Evolutionary conservation across 2,797 vertebrate species (phyloP).

Genomic region (Neoniphon sammara): DNA sequence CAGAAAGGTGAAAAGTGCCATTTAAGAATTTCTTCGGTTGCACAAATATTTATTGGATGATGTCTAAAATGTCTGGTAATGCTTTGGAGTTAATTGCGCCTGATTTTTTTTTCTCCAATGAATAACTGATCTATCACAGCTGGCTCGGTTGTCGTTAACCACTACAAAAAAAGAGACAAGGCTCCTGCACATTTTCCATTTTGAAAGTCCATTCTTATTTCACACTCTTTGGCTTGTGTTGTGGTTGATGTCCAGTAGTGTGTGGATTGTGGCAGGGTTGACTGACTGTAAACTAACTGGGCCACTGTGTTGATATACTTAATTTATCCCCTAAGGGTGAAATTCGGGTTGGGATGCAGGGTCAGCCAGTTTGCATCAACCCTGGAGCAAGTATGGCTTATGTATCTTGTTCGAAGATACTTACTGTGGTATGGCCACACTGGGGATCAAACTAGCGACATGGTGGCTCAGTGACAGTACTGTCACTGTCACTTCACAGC

Average conservation of each 20-base stretch:
- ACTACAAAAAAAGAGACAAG: conserved; percentile 1
- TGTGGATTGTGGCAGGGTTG: conserved; percentile 42
- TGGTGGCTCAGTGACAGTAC: too few relatives aligned
- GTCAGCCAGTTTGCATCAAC: too few relatives aligned
- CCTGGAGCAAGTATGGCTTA: conserved; percentile 1
- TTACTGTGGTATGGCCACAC: conserved; percentile 15
- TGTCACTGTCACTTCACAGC: neutral
- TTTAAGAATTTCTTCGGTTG: conserved; percentile 63
- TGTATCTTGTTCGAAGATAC: conserved; percentile 41
- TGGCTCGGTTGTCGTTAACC: conserved; percentile 24
- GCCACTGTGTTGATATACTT: conserved; percentile 51
- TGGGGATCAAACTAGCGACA: conserved; percentile 17
- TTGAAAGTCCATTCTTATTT: conserved; percentile 9
- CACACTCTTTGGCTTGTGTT: neutral
- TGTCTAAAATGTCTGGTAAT: conserved; percentile 54
- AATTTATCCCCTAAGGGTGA: conserved; percentile 32
- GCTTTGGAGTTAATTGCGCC: conserved; percentile 45
- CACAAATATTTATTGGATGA: conserved; percentile 60
- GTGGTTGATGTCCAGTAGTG: conserved; percentile 36
- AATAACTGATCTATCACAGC: conserved; percentile 46
- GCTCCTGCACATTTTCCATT: conserved; percentile 19
- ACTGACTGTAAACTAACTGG: conserved; percentile 45
- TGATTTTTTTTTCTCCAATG: conserved; percentile 1
- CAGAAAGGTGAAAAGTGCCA: conserved; percentile 49
- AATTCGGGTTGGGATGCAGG: too few relatives aligned